Percentiles rank a stretch among this genome's conserved stretches.
Evolutionary conservation across 2,888 invertebrate genomes (phyloP).

Genomic region (Zootermopsis nevadensis): DNA sequence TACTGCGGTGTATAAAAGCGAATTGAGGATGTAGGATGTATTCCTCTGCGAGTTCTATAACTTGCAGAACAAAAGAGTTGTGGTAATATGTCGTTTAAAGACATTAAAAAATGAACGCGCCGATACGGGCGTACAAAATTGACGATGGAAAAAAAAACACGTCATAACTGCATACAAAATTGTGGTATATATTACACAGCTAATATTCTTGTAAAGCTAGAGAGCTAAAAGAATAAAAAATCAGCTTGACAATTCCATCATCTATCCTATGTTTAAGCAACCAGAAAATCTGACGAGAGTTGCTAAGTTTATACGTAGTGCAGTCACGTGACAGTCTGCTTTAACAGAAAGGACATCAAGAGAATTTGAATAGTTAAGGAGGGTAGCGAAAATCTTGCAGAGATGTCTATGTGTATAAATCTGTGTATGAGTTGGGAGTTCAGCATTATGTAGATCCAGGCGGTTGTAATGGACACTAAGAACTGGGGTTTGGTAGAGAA

Average conservation of each 20-base stretch:
- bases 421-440: neutral
- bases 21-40: neutral
- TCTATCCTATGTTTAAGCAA: constrained; percentile 38
- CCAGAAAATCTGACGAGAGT: constrained; percentile 35
- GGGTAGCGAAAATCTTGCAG: constrained; percentile 8
- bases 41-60: neutral
- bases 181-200: constrained; percentile 1
- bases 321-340: constrained; percentile 10
- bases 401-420: neutral
- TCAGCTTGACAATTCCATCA: constrained; percentile 36
- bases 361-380: constrained; percentile 40
- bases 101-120: constrained; percentile 12
- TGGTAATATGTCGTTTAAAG: neutral
- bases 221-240: neutral
- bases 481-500: too few relatives aligned
- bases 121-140: constrained; percentile 19
- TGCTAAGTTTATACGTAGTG: constrained; percentile 1
- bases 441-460: neutral
- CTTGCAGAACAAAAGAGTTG: neutral
- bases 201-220: constrained; percentile 7
- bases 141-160: constrained; percentile 10
- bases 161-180: neutral
- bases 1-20: neutral
- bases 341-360: constrained; percentile 27
- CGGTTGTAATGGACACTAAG: too few relatives aligned